A percentile compares a stretch with the other conserved stretches of the same genome.
phyloP scores from a whole-genome alignment of 2,113 vertebrate genomes.

The Raja brachyura region DNA sequence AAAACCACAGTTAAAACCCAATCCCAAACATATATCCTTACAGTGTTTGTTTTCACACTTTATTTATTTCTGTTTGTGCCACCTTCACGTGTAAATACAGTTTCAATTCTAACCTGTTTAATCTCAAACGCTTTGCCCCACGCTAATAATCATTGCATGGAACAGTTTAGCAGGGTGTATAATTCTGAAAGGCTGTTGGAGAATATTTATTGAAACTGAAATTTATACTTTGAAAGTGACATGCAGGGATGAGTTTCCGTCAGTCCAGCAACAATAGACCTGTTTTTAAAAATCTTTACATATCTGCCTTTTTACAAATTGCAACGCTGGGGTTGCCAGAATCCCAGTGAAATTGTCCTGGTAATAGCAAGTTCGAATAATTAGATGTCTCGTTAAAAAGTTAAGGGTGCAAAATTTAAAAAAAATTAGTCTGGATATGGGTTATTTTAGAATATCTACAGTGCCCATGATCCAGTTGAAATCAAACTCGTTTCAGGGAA shows the following conservation, averaged over 20 bases:
- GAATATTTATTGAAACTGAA: not conserved
- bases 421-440: not conserved
- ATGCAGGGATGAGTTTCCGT: not conserved
- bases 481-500: not conserved
- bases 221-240: not conserved
- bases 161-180: not conserved
- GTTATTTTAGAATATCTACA: not conserved
- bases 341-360: not conserved
- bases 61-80: not conserved
- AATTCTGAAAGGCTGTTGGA: not conserved
- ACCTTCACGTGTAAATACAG: not conserved
- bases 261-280: not conserved
- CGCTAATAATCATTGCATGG: not conserved
- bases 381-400: slow-evolving; percentile 4
- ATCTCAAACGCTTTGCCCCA: not conserved
- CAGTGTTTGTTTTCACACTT: not conserved
- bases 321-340: not conserved
- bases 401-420: not conserved
- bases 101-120: not conserved
- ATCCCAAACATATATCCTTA: not conserved
- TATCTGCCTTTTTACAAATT: not conserved
- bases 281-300: not conserved
- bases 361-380: not conserved
- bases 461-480: not conserved
- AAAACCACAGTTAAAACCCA: not conserved